Evolutionary conservation across 1,140 invertebrate species (phyloP).

Genomic region (Cryptotermes secundus): DNA sequence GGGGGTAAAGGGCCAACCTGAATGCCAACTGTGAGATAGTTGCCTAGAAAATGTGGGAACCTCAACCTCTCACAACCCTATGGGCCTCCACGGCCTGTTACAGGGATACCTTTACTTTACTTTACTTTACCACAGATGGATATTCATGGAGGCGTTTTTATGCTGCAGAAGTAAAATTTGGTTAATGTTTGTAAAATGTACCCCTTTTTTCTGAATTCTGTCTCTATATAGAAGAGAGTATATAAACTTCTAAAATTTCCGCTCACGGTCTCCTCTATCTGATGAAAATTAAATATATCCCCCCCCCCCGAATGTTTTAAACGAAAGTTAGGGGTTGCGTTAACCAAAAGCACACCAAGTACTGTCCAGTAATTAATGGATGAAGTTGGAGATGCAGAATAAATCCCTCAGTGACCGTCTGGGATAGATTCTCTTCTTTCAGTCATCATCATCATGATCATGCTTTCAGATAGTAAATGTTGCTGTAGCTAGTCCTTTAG

Average conservation of each 20-base stretch:
- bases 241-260: neutral
- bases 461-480: neutral
- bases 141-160: no score
- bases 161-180: no score
- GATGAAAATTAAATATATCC: neutral
- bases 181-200: no score
- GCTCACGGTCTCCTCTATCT: neutral
- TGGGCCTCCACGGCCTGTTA: no score
- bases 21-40: no score
- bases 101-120: no score
- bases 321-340: neutral
- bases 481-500: neutral
- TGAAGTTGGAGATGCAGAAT: neutral
- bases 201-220: no score
- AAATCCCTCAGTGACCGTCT: neutral
- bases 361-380: neutral
- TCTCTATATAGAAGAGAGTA: no score
- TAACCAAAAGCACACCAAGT: neutral
- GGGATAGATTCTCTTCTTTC: neutral
- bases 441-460: neutral
- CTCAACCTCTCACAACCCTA: no score
- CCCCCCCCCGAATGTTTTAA: neutral
- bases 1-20: no score
- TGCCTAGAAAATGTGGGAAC: no score
- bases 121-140: no score